Base-by-base conservation (phyloP, 2,113 vertebrate species). In the Xiphophorus maculatus region DNA sequence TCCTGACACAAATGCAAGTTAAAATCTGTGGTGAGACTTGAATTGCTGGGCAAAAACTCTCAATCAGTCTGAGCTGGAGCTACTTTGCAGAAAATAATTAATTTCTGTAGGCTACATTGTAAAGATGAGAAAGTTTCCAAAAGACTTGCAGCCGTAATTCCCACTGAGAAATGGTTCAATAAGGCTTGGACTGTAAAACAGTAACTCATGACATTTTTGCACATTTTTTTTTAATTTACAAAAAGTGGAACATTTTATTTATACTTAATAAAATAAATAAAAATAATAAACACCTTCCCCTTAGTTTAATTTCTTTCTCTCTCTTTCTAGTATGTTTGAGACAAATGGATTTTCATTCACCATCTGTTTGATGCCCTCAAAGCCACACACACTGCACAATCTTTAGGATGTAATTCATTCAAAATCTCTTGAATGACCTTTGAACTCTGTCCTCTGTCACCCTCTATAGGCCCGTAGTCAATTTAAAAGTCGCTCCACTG, bases 401-500 rank as follows among this genome's bases (percentile, higher is more conserved):
- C 13, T 73, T 65, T 17, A 9, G 29, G n/a, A 33, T 32, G 28
- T 37, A 9, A 62, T 32, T 27, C 35, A 67, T 80, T 69, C 17
- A 27, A 67, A 74, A 79, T n/a, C 35, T 75, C 42, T 68, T 10
- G 0, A 33, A 4, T 77, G 76, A 48, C 71, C 2, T 83, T 82
- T 87, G 74, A 89, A 17, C 73, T 67, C 42, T 75, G 64, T 65
- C 72, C 58, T 66, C 28, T 77, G 37, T 85, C 60, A 60, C 65
- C 63, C 44, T 63, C 62, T 61, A 2, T 86, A 96, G 95, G 95
- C 95, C 67, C 91, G 90, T 48, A 95, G 94, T 93, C 94, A 96
- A 85, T 96, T 96, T 63, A 96, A 96, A 84, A 94, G 82, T 64
- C 92, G 95, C 11, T 96, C 94, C 71, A 95, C 94, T 54, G 95